These are phyloP conservation scores for Idaea aversata DNA, from an alignment of 2,888 invertebrate genomes.

Conservation along the genomic window DNA sequence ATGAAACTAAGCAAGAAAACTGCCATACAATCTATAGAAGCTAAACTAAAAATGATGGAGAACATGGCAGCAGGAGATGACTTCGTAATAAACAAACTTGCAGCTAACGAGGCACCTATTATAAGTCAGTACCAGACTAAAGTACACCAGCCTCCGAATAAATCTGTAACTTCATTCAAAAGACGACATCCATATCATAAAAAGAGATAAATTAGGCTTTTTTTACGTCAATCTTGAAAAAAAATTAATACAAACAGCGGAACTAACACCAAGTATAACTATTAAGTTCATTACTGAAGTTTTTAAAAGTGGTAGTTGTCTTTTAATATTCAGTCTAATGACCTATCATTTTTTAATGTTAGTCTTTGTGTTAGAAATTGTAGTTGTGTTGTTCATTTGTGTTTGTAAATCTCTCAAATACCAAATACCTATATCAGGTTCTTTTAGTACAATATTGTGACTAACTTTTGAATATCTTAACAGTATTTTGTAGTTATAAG, in stretches of 20 bases:
- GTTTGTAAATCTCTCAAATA: neutral
- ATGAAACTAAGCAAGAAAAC: slow-evolving; percentile 86
- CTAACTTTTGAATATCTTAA: neutral
- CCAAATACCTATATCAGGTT: neutral
- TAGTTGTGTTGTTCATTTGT: no score
- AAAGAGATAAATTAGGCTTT: slow-evolving; percentile 56
- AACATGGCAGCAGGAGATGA: slow-evolving; percentile 84
- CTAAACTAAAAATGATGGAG: slow-evolving; percentile 91
- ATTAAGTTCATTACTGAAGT: neutral
- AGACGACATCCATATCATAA: slow-evolving; percentile 74
- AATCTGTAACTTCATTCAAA: slow-evolving; percentile 59
- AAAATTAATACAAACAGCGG: neutral
- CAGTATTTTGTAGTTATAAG: neutral
- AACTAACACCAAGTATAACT: neutral
- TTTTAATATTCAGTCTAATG: neutral
- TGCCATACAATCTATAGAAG: slow-evolving; percentile 93
- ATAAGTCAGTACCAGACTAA: slow-evolving; percentile 85
- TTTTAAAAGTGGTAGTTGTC: neutral
- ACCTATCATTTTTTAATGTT: no score
- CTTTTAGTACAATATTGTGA: neutral
- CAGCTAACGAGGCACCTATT: slow-evolving; percentile 83
- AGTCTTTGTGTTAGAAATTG: no score
- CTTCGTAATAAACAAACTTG: slow-evolving; percentile 86
- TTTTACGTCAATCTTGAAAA: neutral
- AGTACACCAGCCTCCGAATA: slow-evolving; percentile 61